These are phyloP conservation scores for Megaustenia siamemsis DNA, from an alignment of 2,888 invertebrate species.

Conservation along the genomic window DNA sequence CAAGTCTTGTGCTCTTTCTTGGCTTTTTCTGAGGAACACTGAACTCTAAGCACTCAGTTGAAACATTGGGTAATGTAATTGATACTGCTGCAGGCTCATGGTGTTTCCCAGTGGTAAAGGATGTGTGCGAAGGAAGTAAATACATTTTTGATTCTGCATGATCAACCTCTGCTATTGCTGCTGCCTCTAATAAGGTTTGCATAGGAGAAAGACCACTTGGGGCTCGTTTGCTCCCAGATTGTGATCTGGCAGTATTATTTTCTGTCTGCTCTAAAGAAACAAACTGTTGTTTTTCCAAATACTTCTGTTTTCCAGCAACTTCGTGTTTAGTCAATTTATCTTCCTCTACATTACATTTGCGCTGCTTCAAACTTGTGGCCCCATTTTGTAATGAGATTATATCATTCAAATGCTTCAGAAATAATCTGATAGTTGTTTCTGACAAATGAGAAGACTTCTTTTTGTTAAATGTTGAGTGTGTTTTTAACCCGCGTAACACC, in stretches of 20 bases:
- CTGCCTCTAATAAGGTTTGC: constrained; percentile 52
- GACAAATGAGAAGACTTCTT: neutral
- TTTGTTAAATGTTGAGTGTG: neutral
- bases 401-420: constrained; percentile 33
- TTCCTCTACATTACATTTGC: neutral
- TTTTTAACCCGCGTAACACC: neutral
- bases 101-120: neutral
- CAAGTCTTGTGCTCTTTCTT: constrained; percentile 45
- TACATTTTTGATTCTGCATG: neutral
- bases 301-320: neutral
- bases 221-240: neutral
- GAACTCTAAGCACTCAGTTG: neutral
- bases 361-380: constrained; percentile 13
- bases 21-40: constrained; percentile 5
- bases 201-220: constrained; percentile 47
- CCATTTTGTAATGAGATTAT: constrained; percentile 30
- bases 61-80: neutral
- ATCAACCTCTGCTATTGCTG: constrained; percentile 31
- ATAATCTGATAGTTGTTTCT: constrained; percentile 21
- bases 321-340: neutral
- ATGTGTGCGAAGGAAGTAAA: neutral
- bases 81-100: neutral
- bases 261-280: neutral
- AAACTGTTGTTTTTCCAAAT: neutral
- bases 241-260: neutral